Base-by-base conservation (phyloP, 2,888 invertebrate genomes). In the Unio pictorum region DNA sequence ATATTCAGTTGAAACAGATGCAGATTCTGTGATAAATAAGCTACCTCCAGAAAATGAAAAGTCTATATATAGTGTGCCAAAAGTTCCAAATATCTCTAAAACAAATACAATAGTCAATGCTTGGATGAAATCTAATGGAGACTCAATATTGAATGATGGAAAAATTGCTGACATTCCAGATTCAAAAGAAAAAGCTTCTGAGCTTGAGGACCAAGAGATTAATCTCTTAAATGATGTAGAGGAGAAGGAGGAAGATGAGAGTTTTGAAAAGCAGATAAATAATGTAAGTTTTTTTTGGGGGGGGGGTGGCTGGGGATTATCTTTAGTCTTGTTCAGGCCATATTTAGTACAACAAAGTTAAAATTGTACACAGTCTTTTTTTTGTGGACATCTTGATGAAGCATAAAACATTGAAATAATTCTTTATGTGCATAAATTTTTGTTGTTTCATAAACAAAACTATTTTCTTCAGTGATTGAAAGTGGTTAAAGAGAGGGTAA, bases 211-310 rank as follows among this genome's bases (percentile, higher is more conserved):
- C 3, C 45, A 15, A 45, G 45, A 45, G 45, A 45, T 45, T 45
- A 30, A 56, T 56, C 5, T 34, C 56, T 45, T 45, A n/a, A 62
- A 65, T 4, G 15, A 28, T 55, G 71, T 67, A 30, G 61, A 64
- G 28, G 73, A 71, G 6, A 64, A 45, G 54, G 65, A 67, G 65
- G 80, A 76, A 64, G 77, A 79, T 20, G 80, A 82, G 58, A 73
- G 64, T 1, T 68, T 79, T 72, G 73, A 70, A 55, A 71, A 79
- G 67, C 69, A 83, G 62, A 70, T 87, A 55, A 82, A 85, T 66
- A 75, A 81, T 73, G 84, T 85, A 69, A 82, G 82, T 68, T 55
- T 28, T 28, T 18, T 59, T 59, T 54, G 18, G 23, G 34, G 34
- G 11, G 55, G n/a, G 26, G 60, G 23, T 23, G 23, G 23, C 23